A percentile compares a stretch with the other conserved stretches of the same genome.
These are phyloP conservation scores for Drosophila kurseongensis DNA, from an alignment of 1,140 invertebrate genomes.

Conservation along the genomic window DNA sequence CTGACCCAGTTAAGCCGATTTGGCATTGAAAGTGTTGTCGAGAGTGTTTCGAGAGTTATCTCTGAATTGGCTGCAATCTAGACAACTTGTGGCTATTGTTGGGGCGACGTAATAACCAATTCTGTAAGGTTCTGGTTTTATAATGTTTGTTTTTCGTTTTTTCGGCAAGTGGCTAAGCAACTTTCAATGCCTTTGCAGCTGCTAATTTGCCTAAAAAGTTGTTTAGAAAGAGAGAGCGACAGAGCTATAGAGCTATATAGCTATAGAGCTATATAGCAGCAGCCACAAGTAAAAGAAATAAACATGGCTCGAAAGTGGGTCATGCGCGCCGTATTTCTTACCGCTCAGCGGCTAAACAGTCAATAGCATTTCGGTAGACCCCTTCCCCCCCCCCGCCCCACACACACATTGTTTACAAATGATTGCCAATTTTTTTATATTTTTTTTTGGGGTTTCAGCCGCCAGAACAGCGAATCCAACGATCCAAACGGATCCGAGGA, in stretches of 20 bases:
- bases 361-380: conserved; percentile 48
- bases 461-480: conserved; percentile 21
- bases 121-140: conserved; percentile 36
- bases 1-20: conserved; percentile 52
- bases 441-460: background rate
- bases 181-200: conserved; percentile 76
- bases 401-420: conserved; percentile 77
- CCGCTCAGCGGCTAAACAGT: conserved; percentile 62
- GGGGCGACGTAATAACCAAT: conserved; percentile 51
- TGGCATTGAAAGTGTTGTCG: conserved; percentile 65
- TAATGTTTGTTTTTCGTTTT: conserved; percentile 21
- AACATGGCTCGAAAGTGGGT: conserved; percentile 75
- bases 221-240: conserved; percentile 65
- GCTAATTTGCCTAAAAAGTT: conserved; percentile 79
- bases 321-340: conserved; percentile 74
- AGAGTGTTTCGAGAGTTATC: conserved; percentile 46
- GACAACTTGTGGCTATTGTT: conserved; percentile 38
- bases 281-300: conserved; percentile 44
- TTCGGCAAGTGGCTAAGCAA: conserved; percentile 80
- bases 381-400: conserved; percentile 22
- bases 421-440: conserved; percentile 70
- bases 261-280: conserved; percentile 1
- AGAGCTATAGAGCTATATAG: background rate
- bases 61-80: conserved; percentile 52
- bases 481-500: conserved; percentile 37